Percentiles rank a stretch among this genome's conserved stretches.
Evolutionary conservation across 2,888 invertebrate genomes (phyloP).

Genomic region (Anarsia innoxiella): DNA sequence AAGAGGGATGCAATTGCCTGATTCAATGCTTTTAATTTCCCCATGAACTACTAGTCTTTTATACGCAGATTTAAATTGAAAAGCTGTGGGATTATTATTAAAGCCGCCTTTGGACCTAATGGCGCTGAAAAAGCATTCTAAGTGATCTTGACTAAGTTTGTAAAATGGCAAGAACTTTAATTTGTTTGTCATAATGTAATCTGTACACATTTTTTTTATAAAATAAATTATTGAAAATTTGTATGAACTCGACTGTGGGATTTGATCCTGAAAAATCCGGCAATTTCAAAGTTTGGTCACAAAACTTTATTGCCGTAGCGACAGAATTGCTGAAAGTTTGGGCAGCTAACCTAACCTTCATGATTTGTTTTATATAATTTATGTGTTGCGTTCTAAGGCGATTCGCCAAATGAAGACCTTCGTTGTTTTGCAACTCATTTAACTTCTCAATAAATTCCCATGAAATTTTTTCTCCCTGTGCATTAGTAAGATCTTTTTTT

Average conservation of each 20-base stretch:
- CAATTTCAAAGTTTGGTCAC: not conserved
- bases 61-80: too few relatives aligned
- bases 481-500: not conserved
- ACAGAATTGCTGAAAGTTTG: constrained; percentile 7
- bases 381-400: constrained; percentile 5
- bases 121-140: too few relatives aligned
- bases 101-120: too few relatives aligned
- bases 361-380: constrained; percentile 7
- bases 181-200: too few relatives aligned
- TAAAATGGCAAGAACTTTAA: too few relatives aligned
- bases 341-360: constrained; percentile 9
- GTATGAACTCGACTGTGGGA: constrained; percentile 5
- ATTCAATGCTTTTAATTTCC: too few relatives aligned
- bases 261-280: not conserved
- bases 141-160: too few relatives aligned
- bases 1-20: too few relatives aligned
- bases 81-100: too few relatives aligned
- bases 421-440: constrained; percentile 9
- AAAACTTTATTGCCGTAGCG: constrained; percentile 1
- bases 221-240: constrained; percentile 4
- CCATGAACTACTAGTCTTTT: too few relatives aligned
- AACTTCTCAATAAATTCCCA: constrained; percentile 3
- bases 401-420: constrained; percentile 10
- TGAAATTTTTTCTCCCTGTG: not conserved
- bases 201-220: too few relatives aligned